Evolutionary conservation across 1,140 invertebrate species (phyloP), one percentile per base, ranked within the genome.

Genomic region (Mactra quadrangularis): DNA sequence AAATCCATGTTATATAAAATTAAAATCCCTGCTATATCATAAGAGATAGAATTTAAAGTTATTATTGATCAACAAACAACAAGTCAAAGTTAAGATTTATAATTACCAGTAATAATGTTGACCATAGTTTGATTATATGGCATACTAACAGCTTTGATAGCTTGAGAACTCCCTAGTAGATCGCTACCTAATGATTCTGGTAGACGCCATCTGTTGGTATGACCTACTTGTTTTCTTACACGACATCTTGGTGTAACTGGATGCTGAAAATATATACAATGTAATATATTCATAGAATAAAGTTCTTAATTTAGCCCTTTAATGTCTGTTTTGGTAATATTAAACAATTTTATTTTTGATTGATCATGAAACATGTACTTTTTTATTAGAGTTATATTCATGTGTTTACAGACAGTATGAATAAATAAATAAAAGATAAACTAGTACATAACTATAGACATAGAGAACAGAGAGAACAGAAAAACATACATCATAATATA

Each of bases 161-260:
- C 92, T 76, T 93, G 92, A 6, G 88, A 57, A 31, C 87, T 90
- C 25, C 91, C 92, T 15, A 93, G 83, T n/a, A 93, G 78, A 55
- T 93, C 92, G 78, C 91, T 92, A 45, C 91, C 89, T 11, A 93
- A 85, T 1, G 90, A 89, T 25, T 92, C 88, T 11, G 91, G 91
- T 1, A 90, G 75, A 0, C 92, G 82, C 92, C 92, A 93, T 33
- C 92, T 79, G 79, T 93, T 93, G 13, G 91, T 92, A 15, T 60
- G 47, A 11, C 92, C 92, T 41, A 91, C 89, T 70, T 89, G 88
- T 19, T 86, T 89, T 47, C 92, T 74, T 33, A 90, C 85, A 15
- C 92, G 88, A 79, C 87, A 89, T 50, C 90, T 72, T 41, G 88
- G 83, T 1, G 81, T 82, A 19, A 88, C 87, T 0, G 77, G 82